Evolutionary conservation across 2,113 vertebrate genomes (phyloP).

Genomic region (Neotoma lepida): DNA sequence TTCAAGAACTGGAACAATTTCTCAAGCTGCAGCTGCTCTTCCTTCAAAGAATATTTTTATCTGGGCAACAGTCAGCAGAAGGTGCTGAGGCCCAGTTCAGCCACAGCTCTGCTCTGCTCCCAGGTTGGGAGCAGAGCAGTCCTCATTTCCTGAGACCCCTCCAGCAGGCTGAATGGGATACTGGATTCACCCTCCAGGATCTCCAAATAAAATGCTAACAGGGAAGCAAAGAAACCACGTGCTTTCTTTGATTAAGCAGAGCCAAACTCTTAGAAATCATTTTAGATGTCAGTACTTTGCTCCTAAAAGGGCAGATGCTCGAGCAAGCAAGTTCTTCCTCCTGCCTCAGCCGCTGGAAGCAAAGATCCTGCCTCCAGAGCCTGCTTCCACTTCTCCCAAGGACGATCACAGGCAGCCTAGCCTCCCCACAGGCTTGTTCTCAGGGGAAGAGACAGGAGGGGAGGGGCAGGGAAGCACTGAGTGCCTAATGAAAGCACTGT

Average conservation of each 20-base stretch:
- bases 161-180: neutral
- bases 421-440: conserved; percentile 32
- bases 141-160: conserved; percentile 20
- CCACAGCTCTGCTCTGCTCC: neutral
- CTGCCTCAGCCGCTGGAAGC: neutral
- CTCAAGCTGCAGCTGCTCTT: conserved; percentile 48
- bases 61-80: conserved; percentile 47
- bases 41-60: conserved; percentile 67
- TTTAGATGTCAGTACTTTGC: conserved; percentile 24
- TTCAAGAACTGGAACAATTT: conserved; percentile 64
- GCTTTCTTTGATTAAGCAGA: conserved; percentile 36
- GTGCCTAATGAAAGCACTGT: conserved; percentile 53
- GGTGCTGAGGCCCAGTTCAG: conserved; percentile 1
- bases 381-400: neutral
- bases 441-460: neutral
- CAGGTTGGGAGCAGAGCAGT: neutral
- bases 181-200: neutral
- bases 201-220: conserved; percentile 42
- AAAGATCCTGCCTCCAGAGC: neutral
- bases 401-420: neutral
- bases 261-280: conserved; percentile 45
- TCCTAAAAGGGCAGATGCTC: neutral
- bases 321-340: neutral
- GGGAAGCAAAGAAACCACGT: conserved; percentile 20
- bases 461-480: conserved; percentile 57